These are phyloP conservation scores for Parauchenoglanis ngamensis DNA, from an alignment of 2,797 vertebrate species.

Conservation along the genomic window DNA sequence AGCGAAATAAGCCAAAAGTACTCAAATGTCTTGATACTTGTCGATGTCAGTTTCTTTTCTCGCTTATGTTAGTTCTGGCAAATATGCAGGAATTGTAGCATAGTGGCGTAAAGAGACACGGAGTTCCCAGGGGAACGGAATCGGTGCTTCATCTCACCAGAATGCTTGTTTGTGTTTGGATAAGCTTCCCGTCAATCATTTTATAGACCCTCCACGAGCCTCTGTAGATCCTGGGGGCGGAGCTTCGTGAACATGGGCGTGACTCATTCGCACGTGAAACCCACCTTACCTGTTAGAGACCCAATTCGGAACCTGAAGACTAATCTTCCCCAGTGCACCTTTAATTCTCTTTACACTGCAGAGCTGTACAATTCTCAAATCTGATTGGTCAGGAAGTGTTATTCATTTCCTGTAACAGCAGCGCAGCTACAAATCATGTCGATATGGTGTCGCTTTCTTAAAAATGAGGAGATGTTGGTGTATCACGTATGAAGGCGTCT, in stretches of 20 bases:
- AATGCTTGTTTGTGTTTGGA: background rate
- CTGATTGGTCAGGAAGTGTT: constrained; percentile 2
- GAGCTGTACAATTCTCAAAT: background rate
- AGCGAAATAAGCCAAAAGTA: too few relatives aligned
- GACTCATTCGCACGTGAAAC: background rate
- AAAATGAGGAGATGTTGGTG: background rate
- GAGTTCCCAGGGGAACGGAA: too few relatives aligned
- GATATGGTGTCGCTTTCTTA: background rate
- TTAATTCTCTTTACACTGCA: background rate
- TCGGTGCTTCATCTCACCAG: too few relatives aligned
- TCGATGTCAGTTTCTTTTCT: too few relatives aligned
- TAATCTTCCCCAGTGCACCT: background rate
- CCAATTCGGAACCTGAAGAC: background rate
- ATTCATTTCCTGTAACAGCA: background rate
- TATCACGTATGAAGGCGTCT: background rate
- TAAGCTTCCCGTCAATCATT: background rate
- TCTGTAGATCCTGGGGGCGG: background rate
- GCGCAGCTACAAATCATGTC: background rate
- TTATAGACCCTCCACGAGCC: background rate
- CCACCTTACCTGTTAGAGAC: background rate
- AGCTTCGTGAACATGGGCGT: background rate
- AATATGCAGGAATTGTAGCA: too few relatives aligned
- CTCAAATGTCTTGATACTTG: too few relatives aligned
- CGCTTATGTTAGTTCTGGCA: too few relatives aligned
- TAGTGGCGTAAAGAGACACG: too few relatives aligned